Evolutionary conservation across 2,113 vertebrate genomes (phyloP), one percentile per base, ranked within the genome.

Genomic region (Nesoenas mayeri): DNA sequence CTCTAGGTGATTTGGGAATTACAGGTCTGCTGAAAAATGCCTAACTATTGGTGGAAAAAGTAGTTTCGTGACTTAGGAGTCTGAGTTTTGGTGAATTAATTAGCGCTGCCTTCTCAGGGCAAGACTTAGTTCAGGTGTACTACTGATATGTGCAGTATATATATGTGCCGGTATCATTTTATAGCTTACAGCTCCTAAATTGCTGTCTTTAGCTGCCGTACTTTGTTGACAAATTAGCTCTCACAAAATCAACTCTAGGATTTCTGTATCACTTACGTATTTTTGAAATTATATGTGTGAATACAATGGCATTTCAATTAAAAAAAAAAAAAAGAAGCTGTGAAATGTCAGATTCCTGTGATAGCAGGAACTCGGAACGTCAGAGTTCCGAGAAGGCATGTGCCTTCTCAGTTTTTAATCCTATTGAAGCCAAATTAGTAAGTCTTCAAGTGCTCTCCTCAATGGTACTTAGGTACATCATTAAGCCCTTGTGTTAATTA

Each of bases 401-500:
- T 79, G 58, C 66, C 12, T 74, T 79, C 75, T 88, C 47, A 82
- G 85, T 58, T 93, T 93, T 80, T 83, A 94, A 90, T 95, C 79
- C 75, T 42, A 3, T 44, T 90, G 51, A 96, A 93, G 29, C 72
- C 79, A 94, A 93, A 91, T 96, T 74, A 93, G 62, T 78, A 75
- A 56, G 47, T 96, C 72, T 93, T 56, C 80, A 48, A 90, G 60
- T 93, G 82, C 34, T 91, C 94, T 96, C 32, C 69, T 96, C 85
- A 83, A 83, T 69, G 66, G 51, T 94, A 54, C 77, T 83, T 96
- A 82, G 86, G 61, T 77, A 79, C 61, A 72, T 96, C 10, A 0
- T 94, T 92, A 95, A 96, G 50, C 83, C 40, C 79, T 86, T 92
- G 15, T 70, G 53, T 88, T 95, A 96, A 93, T 95, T 95, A 78